Evolutionary conservation across 2,113 vertebrate genomes (phyloP), one percentile per base, ranked within the genome.

Genomic region (Arizona elegans): DNA sequence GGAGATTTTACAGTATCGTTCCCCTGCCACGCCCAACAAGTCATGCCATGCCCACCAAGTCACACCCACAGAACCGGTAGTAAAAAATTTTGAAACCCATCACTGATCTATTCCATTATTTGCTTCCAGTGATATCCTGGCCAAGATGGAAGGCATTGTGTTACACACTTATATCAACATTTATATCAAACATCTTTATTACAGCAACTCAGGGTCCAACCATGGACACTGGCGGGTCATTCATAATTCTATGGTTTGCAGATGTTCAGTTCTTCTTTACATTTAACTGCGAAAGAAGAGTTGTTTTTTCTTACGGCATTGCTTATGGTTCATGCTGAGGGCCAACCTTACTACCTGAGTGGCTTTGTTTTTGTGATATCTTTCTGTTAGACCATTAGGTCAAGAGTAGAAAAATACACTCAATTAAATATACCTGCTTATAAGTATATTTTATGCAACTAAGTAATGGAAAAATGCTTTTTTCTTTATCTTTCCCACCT

Each of bases 351-450:
- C 94, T 95, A 95, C 90, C 95, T 96, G 95, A 96, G 96, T 96
- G 97, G 96, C 92, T 96, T 97, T 97, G 95, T 96, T 95, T 97
- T 94, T 95, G 95, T 97, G 96, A 96, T 94, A 96, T 92, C 95
- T 96, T 96, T 95, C 96, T 96, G 95, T 95, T 97, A 96, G 96
- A 96, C 95, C 97, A 94, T 97, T 95, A 97, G 95, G 97, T 96
- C 96, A 95, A 93, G 95, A 95, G 96, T 97, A 95, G 94, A 96
- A 96, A 96, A 96, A 97, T 97, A 96, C 96, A 97, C 96, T 96
- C 96, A 96, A 96, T 96, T 96, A 97, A 96, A 96, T 95, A 96
- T 94, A 95, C 94, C 88, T 92, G 94, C 81, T 91, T 15, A 12
- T 96, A 93, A 96, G 96, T 94, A 54, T 95, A 92, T 94, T 92